These are phyloP conservation scores for Catalaphyllia jardinei DNA, from an alignment of 64 coral and sea anemone species.

Conservation along the genomic window DNA sequence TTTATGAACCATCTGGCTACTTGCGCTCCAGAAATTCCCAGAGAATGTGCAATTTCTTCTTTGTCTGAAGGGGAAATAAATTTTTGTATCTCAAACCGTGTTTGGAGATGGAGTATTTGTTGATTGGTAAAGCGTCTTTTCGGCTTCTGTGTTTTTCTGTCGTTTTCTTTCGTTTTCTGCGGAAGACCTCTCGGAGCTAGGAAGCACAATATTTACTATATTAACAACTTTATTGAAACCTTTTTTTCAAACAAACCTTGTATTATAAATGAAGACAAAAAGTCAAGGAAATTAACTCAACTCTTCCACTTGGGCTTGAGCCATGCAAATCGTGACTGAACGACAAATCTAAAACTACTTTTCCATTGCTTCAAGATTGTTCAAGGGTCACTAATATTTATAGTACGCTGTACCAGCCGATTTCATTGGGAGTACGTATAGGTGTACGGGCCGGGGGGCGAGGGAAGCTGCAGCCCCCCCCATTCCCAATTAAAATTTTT, in stretches of 20 bases:
- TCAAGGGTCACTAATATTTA: constrained; percentile 30
- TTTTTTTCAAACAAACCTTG: background rate
- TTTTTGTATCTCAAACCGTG: constrained; percentile 87
- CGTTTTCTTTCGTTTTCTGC: constrained; percentile 84
- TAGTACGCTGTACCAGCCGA: background rate
- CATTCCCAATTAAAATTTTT: too few species aligned
- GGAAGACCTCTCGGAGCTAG: constrained; percentile 34
- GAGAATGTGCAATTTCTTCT: constrained; percentile 79
- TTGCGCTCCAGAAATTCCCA: constrained; percentile 92
- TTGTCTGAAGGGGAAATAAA: constrained; percentile 93
- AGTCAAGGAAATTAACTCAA: background rate
- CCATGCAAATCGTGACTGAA: constrained; percentile 39
- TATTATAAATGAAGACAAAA: background rate
- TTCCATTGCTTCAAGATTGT: constrained; percentile 24
- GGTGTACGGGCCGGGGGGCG: too few species aligned
- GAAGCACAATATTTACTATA: background rate
- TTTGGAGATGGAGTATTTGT: constrained; percentile 97
- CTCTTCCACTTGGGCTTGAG: background rate
- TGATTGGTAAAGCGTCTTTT: constrained; percentile 96
- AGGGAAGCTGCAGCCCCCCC: too few species aligned
- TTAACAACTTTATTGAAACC: background rate
- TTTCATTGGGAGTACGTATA: background rate
- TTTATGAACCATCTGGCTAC: constrained; percentile 99
- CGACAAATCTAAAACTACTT: constrained; percentile 18
- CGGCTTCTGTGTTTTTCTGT: constrained; percentile 89